phyloP scores from a whole-genome alignment of 2,797 vertebrate species.

The Gambusia yucatana region DNA sequence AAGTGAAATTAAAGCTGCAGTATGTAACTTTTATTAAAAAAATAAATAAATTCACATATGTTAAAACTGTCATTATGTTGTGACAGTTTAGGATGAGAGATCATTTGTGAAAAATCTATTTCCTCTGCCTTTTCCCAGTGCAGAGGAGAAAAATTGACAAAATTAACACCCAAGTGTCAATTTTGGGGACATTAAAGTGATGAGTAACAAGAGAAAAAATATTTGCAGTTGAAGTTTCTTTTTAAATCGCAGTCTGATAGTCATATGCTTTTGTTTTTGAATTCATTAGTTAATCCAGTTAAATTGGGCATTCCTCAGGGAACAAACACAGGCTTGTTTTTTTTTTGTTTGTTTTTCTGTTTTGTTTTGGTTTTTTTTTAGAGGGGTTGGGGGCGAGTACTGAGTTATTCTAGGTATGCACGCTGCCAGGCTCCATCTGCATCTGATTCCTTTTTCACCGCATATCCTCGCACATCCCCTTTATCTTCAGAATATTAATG shows the following conservation, averaged over 20 bases:
- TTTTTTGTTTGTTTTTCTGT: neutral
- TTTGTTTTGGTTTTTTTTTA: constrained; percentile 6
- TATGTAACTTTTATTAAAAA: too few relatives aligned
- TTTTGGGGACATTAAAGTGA: neutral
- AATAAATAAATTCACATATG: too few relatives aligned
- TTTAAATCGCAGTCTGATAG: constrained; percentile 7
- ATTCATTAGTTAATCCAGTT: constrained; percentile 45
- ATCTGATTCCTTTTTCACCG: constrained; percentile 57
- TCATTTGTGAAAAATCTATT: too few relatives aligned
- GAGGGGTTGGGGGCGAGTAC: constrained; percentile 12
- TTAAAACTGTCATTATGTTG: too few relatives aligned
- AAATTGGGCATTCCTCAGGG: constrained; percentile 59
- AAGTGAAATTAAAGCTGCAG: too few relatives aligned
- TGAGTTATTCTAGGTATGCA: constrained; percentile 60
- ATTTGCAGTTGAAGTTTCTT: neutral
- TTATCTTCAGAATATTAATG: constrained; percentile 73
- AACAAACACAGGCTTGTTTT: constrained; percentile 51
- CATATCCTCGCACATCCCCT: constrained; percentile 51
- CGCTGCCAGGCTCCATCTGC: constrained; percentile 58
- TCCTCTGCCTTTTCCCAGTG: too few relatives aligned
- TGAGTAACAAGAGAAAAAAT: neutral
- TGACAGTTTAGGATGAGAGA: too few relatives aligned
- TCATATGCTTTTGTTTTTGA: constrained; percentile 38
- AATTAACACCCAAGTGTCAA: neutral
- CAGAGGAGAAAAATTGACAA: neutral